Evolutionary conservation across 1,140 invertebrate genomes (phyloP).

Genomic region (Hyles vespertilio): DNA sequence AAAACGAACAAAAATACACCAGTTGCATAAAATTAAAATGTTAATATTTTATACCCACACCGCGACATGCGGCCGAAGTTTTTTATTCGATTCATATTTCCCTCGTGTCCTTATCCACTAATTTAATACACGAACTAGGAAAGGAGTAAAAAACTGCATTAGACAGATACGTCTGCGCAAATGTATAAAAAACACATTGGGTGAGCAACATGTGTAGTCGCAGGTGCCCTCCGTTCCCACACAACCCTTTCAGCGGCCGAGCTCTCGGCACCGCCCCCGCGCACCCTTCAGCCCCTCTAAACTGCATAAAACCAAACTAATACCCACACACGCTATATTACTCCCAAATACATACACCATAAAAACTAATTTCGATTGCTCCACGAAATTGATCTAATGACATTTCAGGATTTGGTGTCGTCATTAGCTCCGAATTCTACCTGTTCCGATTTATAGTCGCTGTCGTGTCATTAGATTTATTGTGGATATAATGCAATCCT

Average conservation of each 20-base stretch:
- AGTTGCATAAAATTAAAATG: no score
- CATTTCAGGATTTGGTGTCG: constrained; percentile 11
- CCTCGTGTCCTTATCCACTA: not conserved
- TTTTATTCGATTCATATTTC: no score
- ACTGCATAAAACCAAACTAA: constrained; percentile 49
- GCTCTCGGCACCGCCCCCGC: constrained; percentile 43
- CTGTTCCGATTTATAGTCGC: constrained; percentile 72
- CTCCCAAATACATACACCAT: constrained; percentile 16
- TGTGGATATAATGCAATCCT: constrained; percentile 71
- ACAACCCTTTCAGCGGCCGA: constrained; percentile 69
- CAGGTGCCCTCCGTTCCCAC: constrained; percentile 73
- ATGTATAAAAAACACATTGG: constrained; percentile 66
- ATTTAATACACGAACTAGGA: not conserved
- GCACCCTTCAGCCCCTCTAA: constrained; percentile 30
- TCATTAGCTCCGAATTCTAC: constrained; percentile 70
- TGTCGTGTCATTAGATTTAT: constrained; percentile 75
- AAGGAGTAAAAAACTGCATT: constrained; percentile 65
- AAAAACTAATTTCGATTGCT: constrained; percentile 14
- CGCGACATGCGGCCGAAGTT: no score
- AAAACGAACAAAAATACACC: no score
- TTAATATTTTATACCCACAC: no score
- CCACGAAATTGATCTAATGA: constrained; percentile 16
- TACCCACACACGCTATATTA: constrained; percentile 17
- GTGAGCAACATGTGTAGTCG: constrained; percentile 70
- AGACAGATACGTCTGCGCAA: constrained; percentile 63